phyloP scores from a whole-genome alignment of 2,888 invertebrate species.

The Drosophila dives region DNA sequence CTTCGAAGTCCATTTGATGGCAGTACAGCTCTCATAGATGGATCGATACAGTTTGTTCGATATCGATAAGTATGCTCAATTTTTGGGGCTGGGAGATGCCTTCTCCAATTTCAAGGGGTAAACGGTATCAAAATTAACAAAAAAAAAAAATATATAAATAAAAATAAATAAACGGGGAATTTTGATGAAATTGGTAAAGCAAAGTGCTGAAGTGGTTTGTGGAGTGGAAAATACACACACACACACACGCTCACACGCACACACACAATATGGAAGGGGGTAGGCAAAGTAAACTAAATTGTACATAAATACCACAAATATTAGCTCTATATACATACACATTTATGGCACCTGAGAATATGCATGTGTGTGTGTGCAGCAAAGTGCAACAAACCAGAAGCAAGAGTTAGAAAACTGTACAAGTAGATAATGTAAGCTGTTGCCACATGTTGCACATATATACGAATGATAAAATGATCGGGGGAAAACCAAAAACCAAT shows the following conservation, averaged over 20 bases:
- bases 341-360: background rate
- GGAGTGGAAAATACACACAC: conserved; percentile 34
- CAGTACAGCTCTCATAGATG: background rate
- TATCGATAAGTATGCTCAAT: background rate
- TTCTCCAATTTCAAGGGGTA: background rate
- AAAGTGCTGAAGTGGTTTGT: conserved; percentile 35
- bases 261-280: conserved; percentile 17
- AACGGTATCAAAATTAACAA: conserved; percentile 1
- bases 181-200: conserved; percentile 24
- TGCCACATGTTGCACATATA: background rate
- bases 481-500: too few species aligned
- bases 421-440: background rate
- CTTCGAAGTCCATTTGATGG: background rate
- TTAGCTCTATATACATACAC: conserved; percentile 55
- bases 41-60: background rate
- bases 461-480: background rate
- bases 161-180: conserved; percentile 1
- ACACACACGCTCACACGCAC: background rate
- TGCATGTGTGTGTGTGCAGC: conserved; percentile 11
- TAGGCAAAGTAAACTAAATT: conserved; percentile 37
- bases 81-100: background rate
- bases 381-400: conserved; percentile 31
- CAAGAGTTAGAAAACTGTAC: background rate
- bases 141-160: conserved; percentile 8
- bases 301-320: conserved; percentile 71